These are phyloP conservation scores for Macrostomum lignano DNA, from an alignment of 1,140 invertebrate species.

Conservation along the genomic window DNA sequence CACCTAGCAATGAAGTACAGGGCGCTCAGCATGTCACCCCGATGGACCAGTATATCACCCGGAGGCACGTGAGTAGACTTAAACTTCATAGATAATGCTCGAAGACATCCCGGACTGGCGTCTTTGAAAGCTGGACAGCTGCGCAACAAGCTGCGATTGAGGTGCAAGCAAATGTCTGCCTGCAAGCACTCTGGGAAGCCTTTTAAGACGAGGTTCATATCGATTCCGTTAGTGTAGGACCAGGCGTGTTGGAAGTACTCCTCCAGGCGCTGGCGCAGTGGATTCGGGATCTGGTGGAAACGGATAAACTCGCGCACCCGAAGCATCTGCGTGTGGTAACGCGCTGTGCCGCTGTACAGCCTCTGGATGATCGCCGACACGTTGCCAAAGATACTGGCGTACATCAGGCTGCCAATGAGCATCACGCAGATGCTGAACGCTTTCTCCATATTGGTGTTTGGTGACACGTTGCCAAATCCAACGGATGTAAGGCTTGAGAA, in stretches of 20 bases:
- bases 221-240: slow-evolving; percentile 97
- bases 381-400: slow-evolving; percentile 93
- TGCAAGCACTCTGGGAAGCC: slow-evolving; percentile 99
- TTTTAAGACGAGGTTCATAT: slow-evolving; percentile 67
- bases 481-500: slow-evolving; percentile 97
- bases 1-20: too few species aligned
- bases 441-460: slow-evolving; percentile 89
- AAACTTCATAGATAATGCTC: too few species aligned
- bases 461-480: slow-evolving; percentile 84
- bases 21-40: too few species aligned
- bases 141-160: slow-evolving; percentile 78
- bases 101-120: too few species aligned
- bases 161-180: slow-evolving; percentile 93
- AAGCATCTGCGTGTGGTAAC: slow-evolving; percentile 98
- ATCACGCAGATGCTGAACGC: slow-evolving; percentile 96
- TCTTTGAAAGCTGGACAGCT: slow-evolving; percentile 73
- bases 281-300: slow-evolving; percentile 91
- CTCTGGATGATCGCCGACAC: slow-evolving; percentile 99
- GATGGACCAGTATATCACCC: too few species aligned
- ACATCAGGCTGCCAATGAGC: slow-evolving; percentile 87
- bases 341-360: slow-evolving; percentile 92
- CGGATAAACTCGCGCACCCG: slow-evolving; percentile 99
- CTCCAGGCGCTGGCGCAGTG: slow-evolving; percentile 88
- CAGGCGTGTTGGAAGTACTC: slow-evolving; percentile 98
- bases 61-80: too few species aligned